These are phyloP conservation scores for Dendrolimus houi DNA, from an alignment of 2,888 invertebrate genomes.

Conservation along the genomic window DNA sequence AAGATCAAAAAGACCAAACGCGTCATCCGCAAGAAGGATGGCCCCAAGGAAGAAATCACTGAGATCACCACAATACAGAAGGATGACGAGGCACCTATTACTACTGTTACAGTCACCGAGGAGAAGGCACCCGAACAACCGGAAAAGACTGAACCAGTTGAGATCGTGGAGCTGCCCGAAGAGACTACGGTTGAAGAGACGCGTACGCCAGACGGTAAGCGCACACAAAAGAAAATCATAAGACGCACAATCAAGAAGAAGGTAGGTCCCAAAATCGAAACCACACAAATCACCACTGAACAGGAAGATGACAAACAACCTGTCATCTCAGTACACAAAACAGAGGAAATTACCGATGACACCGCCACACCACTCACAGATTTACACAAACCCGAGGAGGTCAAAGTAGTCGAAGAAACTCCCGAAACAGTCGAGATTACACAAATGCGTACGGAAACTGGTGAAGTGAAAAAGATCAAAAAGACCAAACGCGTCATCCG, in stretches of 20 bases:
- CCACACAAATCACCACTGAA: slow-evolving; percentile 17
- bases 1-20: slow-evolving; percentile 29
- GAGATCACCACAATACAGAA: slow-evolving; percentile 19
- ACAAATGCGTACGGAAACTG: slow-evolving; percentile 21
- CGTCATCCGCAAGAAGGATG: slow-evolving; percentile 26
- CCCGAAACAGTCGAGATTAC: slow-evolving; percentile 6
- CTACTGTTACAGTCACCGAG: slow-evolving; percentile 14
- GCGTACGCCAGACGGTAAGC: slow-evolving; percentile 29
- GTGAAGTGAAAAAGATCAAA: slow-evolving; percentile 12
- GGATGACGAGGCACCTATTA: slow-evolving; percentile 21
- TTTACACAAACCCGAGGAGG: slow-evolving; percentile 4
- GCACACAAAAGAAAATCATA: slow-evolving; percentile 29
- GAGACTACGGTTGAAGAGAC: slow-evolving; percentile 29
- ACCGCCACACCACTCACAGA: slow-evolving; percentile 19
- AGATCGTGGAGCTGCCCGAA: slow-evolving; percentile 35
- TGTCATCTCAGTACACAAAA: slow-evolving; percentile 41
- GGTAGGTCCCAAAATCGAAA: slow-evolving; percentile 36
- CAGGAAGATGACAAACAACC: slow-evolving; percentile 23
- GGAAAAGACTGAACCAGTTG: slow-evolving; percentile 19
- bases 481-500: slow-evolving; percentile 23
- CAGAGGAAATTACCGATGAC: slow-evolving; percentile 25
- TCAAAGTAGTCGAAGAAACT: slow-evolving; percentile 4
- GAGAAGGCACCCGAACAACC: slow-evolving; percentile 13
- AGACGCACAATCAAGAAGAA: slow-evolving; percentile 49
- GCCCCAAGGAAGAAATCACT: slow-evolving; percentile 15